Evolutionary conservation across 1,140 invertebrate genomes (phyloP), one percentile per base, ranked within the genome.

Genomic region (Drosophila azteca): DNA sequence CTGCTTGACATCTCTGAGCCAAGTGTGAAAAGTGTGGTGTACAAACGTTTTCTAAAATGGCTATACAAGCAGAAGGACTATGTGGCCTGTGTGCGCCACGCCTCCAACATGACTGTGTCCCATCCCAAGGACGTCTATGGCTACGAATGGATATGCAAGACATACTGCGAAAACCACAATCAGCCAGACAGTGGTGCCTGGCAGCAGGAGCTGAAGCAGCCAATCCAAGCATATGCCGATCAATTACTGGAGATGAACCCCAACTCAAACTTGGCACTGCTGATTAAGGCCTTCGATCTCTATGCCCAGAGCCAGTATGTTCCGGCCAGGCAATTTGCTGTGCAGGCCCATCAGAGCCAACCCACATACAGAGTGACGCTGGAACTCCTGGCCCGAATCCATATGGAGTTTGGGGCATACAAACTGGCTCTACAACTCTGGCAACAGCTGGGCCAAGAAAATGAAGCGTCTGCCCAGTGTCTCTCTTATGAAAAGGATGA

Each of bases 91-190:
- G 57, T 94, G n/a, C 64, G 91, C n/a, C 81, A 93, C 78, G 92
- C 93, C 24, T 77, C 78, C 44, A 91, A 92, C 46, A 94, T 95
- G 92, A 91, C 93, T 43, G 51, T 67, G 2, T 64, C 93, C 8
- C 94, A 93, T 90, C 92, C 92, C 2, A 76, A 92, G 0, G 92
- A 93, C 78, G 77, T 90, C 39, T 92, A 92, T 71, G 92, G 93
- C 20, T 83, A 94, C 45, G 94, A 94, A 85, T 95, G 94, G 93
- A 93, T 95, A 62, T 95, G 94, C 77, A 93, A 93, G 84, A 90
- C 93, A 1, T 95, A 94, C 78, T 93, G 92, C 39, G 93, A 95
- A 72, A 87, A 93, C 31, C 79, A 93, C 20, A 61, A 91, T 31
- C 78, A 93, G 59, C 17, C 54, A 0, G 15, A 69, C 29, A 63